A percentile compares a stretch with the other conserved stretches of the same genome.
phyloP scores from a whole-genome alignment of 23 tunicate genomes.

The Botrylloides violaceus region DNA sequence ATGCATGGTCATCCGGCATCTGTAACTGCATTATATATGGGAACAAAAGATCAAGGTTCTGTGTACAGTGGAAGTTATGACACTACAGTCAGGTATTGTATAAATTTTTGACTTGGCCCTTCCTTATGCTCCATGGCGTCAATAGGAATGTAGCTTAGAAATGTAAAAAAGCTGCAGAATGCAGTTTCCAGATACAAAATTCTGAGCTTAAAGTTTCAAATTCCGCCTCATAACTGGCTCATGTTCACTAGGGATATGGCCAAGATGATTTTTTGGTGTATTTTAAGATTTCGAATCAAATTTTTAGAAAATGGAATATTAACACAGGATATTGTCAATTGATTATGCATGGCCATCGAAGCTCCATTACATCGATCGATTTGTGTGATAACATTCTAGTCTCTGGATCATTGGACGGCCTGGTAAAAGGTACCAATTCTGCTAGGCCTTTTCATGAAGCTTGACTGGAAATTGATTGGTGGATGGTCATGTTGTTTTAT shows the following conservation, averaged over 20 bases:
- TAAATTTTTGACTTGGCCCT: no score
- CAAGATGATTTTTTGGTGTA: no score
- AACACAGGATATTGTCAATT: constrained; percentile 46
- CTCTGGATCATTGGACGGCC: constrained; percentile 68
- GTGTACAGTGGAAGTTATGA: constrained; percentile 83
- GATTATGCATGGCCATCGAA: constrained; percentile 64
- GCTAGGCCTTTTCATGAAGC: no score
- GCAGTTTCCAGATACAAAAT: no score
- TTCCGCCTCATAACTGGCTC: no score
- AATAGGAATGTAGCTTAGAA: no score
- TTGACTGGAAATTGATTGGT: background rate
- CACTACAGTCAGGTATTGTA: constrained; percentile 29
- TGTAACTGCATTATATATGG: constrained; percentile 47
- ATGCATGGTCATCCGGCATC: constrained; percentile 63
- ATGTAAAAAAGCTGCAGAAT: no score
- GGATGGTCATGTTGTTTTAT: background rate
- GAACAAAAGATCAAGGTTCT: constrained; percentile 17
- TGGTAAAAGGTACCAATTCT: constrained; percentile 27
- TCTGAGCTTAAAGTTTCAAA: no score
- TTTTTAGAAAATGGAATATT: constrained; percentile 42
- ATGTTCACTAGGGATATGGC: no score
- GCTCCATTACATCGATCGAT: constrained; percentile 40
- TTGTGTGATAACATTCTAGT: constrained; percentile 32
- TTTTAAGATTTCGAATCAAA: no score
- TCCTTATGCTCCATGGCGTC: no score